phyloP scores from a whole-genome alignment of 2,113 vertebrate genomes.

The Elaphurus davidianus region DNA sequence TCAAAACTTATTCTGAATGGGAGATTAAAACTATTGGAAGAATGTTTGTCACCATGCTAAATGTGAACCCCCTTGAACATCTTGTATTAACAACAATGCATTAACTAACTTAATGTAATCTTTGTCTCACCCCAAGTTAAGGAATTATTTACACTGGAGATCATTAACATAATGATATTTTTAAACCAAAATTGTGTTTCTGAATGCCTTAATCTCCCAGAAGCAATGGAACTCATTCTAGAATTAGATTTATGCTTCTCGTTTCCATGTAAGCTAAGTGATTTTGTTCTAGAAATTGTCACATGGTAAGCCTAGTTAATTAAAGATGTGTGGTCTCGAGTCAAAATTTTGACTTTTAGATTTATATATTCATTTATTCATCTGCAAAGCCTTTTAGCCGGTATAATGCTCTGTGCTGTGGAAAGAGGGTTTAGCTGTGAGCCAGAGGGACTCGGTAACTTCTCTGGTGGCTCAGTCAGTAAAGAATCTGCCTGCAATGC shows the following conservation, averaged over 20 bases:
- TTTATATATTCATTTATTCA: not conserved
- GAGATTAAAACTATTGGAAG: not conserved
- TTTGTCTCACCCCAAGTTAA: not conserved
- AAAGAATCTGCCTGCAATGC: not conserved
- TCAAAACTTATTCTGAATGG: not conserved
- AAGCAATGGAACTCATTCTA: not conserved
- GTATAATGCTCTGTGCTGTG: not conserved
- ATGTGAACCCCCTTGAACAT: not conserved
- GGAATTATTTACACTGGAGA: not conserved
- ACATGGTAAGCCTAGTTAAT: not conserved
- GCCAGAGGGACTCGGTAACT: not conserved
- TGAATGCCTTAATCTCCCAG: not conserved
- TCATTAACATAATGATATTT: conserved; percentile 26
- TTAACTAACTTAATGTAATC: not conserved
- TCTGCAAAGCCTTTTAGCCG: not conserved
- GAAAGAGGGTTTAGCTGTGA: not conserved
- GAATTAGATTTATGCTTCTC: not conserved
- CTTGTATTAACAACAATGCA: not conserved
- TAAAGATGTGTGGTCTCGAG: not conserved
- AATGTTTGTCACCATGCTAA: not conserved
- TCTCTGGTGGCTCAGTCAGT: not conserved
- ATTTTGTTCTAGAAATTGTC: not conserved
- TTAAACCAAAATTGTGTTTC: not conserved
- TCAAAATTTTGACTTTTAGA: not conserved
- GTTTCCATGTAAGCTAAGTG: not conserved